Base-by-base conservation (phyloP, 2,888 invertebrate species). In the Euspilapteryx auroguttella region DNA sequence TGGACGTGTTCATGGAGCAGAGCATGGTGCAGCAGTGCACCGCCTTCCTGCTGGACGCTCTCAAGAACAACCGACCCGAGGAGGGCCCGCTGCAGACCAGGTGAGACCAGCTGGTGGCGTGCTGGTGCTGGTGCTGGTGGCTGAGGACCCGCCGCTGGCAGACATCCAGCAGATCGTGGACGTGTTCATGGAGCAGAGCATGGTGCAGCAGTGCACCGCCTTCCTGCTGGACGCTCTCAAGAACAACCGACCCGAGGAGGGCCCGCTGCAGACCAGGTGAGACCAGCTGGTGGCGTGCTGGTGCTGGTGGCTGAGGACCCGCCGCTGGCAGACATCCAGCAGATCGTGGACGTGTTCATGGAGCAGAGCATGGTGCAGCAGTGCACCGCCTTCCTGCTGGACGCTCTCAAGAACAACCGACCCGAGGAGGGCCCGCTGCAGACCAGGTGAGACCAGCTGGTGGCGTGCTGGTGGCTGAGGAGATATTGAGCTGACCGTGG, bases 341-440 rank as follows among this genome's bases (percentile, higher is more conserved):
- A 97, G 81, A 96, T 99, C 42, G 98, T 99, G 2, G 99, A 99
- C 55, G 97, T 99, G 39, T 98, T 99, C 66, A 96, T 98, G 94
- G 99, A 99, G 53, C 94, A 95, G 55, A 96, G 96, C 55, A 91
- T 98, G 89, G 95, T 99, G 35, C 98, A 97, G 55, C 98, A 95
- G 51, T 99, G 98, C 53, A 99, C 99, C 2, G 94, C 97, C 2
- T 99, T 99, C 79, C 76, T 99, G 27, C 68, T 99, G 37, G 99
- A 99, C 50, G 98, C 97, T 1, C 78, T 99, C 36, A 99, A 99
- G 76, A 94, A 96, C 51, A 99, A 99, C 71, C 81, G 95, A 15
- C 94, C 96, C 1, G 87, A 92, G 39, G 98, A 99, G 63, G 98
- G 95, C 14, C 91, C 96, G 3, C 71, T 99, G 37, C 99, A 99